Conservation (phyloP, 2,888 invertebrate species). For the Clunio marinus region DNA sequence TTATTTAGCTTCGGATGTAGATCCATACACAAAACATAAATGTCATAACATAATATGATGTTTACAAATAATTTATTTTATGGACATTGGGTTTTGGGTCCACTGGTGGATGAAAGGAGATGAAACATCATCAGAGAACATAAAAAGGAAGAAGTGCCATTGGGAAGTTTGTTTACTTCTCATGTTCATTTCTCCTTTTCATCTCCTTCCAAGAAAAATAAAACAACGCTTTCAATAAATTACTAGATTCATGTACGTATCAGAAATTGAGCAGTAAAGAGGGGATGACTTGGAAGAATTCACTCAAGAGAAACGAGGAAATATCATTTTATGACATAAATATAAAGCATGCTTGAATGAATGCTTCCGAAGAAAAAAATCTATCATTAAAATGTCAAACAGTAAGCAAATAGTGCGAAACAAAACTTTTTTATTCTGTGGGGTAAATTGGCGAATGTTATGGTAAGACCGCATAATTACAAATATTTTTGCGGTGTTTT, state of each 20-base stretch:
- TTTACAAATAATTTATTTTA: slow-evolving; percentile 30
- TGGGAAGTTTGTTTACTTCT: too few relatives aligned
- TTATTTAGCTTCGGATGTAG: too few relatives aligned
- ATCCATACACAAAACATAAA: slow-evolving; percentile 22
- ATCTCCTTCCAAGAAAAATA: too few relatives aligned
- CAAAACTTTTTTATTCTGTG: too few relatives aligned
- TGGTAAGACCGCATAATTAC: background rate
- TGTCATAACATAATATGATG: slow-evolving; percentile 22
- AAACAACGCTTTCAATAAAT: slow-evolving; percentile 4
- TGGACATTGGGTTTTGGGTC: background rate
- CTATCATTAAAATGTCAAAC: background rate
- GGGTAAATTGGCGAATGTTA: background rate
- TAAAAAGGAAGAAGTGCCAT: too few relatives aligned
- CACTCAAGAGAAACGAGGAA: background rate
- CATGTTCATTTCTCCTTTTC: too few relatives aligned
- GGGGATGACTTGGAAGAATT: slow-evolving; percentile 18
- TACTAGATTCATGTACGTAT: slow-evolving; percentile 12
- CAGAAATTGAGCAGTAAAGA: slow-evolving; percentile 5
- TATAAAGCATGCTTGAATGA: background rate
- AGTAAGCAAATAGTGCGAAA: background rate
- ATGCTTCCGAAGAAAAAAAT: background rate
- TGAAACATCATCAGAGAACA: too few relatives aligned
- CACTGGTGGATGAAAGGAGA: background rate
- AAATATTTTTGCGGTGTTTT: background rate
- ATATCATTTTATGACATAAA: slow-evolving; percentile 8